Evolutionary conservation across 2,888 invertebrate species (phyloP).

Genomic region (Conops quadrifasciatus): DNA sequence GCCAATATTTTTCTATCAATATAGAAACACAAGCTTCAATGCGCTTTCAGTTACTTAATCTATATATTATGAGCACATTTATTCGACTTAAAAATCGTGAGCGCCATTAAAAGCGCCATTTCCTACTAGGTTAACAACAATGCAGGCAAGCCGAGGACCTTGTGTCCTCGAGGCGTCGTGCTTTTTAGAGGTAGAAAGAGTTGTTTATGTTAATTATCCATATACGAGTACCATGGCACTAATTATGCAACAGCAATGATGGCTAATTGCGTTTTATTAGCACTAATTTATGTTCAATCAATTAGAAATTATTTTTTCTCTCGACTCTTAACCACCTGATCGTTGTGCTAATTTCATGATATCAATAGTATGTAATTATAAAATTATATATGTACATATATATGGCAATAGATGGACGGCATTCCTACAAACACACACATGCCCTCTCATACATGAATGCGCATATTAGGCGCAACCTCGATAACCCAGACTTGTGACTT

Average conservation of each 20-base stretch:
- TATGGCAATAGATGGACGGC: not conserved
- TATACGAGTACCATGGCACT: not conserved
- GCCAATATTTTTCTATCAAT: too few relatives aligned
- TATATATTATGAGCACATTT: too few relatives aligned
- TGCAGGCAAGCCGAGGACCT: too few relatives aligned
- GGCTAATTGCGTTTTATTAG: constrained; percentile 28
- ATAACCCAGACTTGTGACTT: too few relatives aligned
- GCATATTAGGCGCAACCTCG: too few relatives aligned
- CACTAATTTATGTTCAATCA: constrained; percentile 26
- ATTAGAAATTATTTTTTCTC: not conserved
- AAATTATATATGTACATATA: not conserved
- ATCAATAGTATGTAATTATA: constrained; percentile 5
- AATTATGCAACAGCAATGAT: constrained; percentile 15
- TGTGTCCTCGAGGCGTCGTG: too few relatives aligned
- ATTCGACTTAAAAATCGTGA: too few relatives aligned
- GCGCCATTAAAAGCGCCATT: too few relatives aligned
- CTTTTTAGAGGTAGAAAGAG: not conserved
- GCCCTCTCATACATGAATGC: not conserved
- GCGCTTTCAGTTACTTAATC: too few relatives aligned
- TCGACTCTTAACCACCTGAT: not conserved
- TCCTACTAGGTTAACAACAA: too few relatives aligned
- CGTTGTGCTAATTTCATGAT: constrained; percentile 1
- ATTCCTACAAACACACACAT: not conserved
- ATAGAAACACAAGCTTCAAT: too few relatives aligned
- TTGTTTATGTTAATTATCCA: not conserved